Evolutionary conservation across 1,140 invertebrate species (phyloP).

Genomic region (Proctacanthus coquilletti): DNA sequence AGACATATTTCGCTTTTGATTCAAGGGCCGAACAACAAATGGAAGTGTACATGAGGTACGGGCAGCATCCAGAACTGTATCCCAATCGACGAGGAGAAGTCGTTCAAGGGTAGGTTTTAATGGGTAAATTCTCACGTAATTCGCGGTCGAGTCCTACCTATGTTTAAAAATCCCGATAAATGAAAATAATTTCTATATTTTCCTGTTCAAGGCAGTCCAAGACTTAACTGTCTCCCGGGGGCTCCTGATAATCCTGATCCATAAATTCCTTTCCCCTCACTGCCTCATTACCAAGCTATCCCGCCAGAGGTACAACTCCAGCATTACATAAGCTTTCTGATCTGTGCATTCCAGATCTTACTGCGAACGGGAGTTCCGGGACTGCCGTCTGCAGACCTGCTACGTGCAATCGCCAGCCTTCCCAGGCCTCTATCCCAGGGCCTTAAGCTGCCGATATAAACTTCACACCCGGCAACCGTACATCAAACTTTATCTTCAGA

Average conservation of each 20-base stretch:
- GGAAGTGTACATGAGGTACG: conserved; percentile 74
- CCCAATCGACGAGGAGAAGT: conserved; percentile 76
- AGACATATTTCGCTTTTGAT: conserved; percentile 44
- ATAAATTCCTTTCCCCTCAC: no score
- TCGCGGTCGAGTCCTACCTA: no score
- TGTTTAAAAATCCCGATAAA: no score
- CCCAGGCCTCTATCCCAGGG: conserved; percentile 78
- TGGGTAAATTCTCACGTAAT: no score
- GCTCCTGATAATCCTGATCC: no score
- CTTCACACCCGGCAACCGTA: conserved; percentile 73
- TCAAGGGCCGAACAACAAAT: conserved; percentile 72
- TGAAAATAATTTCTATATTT: no score
- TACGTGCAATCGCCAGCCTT: conserved; percentile 86
- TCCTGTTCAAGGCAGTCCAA: no score
- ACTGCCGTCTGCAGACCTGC: conserved; percentile 75
- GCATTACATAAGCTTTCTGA: no score
- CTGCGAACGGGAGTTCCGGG: conserved; percentile 69
- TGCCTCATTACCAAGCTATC: no score
- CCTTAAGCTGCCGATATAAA: conserved; percentile 76
- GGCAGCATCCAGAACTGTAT: conserved; percentile 82
- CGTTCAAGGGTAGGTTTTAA: conserved; percentile 45
- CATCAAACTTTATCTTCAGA: conserved; percentile 83
- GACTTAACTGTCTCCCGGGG: no score
- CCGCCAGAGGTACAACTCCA: no score
- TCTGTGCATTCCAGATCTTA: conserved; percentile 63